Conservation (phyloP, 1,140 invertebrate genomes). For the Neodiprion fabricii region DNA sequence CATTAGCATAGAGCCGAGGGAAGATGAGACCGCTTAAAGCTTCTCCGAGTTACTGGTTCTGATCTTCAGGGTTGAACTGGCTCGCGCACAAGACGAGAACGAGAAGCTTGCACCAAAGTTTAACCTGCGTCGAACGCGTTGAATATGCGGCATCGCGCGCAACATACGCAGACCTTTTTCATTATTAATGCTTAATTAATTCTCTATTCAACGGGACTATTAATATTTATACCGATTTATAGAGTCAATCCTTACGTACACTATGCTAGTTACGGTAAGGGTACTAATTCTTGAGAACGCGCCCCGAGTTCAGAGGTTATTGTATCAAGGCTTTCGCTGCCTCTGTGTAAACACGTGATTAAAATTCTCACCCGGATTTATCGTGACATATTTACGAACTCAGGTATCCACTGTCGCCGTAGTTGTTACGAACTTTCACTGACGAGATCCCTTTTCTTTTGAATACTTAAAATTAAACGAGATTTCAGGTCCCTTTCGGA, state of each 20-base stretch:
- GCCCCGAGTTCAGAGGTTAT: neutral
- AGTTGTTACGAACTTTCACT: no score
- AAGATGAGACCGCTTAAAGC: neutral
- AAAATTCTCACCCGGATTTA: neutral
- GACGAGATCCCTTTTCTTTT: no score
- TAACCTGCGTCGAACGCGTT: neutral
- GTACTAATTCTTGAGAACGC: neutral
- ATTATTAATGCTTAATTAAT: neutral
- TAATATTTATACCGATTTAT: neutral
- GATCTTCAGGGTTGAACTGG: neutral
- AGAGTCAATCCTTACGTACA: neutral
- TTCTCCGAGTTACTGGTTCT: neutral
- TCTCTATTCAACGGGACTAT: neutral
- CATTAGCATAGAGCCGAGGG: neutral
- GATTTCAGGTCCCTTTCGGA: no score
- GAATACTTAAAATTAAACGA: no score
- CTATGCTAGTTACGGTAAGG: neutral
- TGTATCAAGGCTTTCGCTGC: neutral
- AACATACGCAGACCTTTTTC: neutral
- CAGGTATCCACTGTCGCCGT: no score
- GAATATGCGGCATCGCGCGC: neutral
- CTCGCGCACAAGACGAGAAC: neutral
- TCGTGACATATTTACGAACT: neutral
- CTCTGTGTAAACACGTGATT: neutral
- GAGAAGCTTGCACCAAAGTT: neutral